Base-by-base conservation (phyloP, 1,140 invertebrate species). In the Acromyrmex charruanus region DNA sequence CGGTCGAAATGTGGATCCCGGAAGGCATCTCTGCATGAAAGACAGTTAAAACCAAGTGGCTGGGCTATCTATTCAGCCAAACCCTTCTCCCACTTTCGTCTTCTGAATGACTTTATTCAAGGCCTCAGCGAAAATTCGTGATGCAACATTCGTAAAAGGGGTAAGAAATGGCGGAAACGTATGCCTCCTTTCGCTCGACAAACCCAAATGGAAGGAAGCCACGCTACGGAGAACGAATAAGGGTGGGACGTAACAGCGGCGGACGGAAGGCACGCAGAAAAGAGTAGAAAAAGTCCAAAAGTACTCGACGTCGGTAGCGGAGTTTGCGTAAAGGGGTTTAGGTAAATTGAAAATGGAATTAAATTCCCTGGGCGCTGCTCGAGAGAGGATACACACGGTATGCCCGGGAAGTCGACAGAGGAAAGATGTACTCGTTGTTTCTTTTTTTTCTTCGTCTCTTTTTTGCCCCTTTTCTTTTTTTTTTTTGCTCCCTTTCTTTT, bases 311-410 rank as follows among this genome's bases (percentile, higher is more conserved):
- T 89, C 77, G 74, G 85, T 77, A 84, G 71, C 82, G 53, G 77
- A 92, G 91, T 91, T 92, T 87, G 86, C 86, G 87, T 90, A 90
- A 93, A 90, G 88, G 82, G 90, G 90, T 89, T 92, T 92, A 93
- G 90, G 91, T 86, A 89, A 93, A 94, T 92, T 93, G 92, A 93
- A 94, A 93, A 93, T 93, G 89, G 90, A 93, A 93, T 94, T 93
- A 93, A 93, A 93, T 93, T 92, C 93, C 81, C 89, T 72, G 74
- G 85, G 85, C 80, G 88, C 90, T 87, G 85, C 84, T 86, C 82
- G 79, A 86, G 86, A 88, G 86, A 86, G 80, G 85, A 90, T 92
- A 88, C 87, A 87, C 80, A 85, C 87, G 87, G 71, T 77, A 65
- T 21, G 68, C 72, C 75, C 28, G 44, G 69, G 39, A 88, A 91